phyloP scores from a whole-genome alignment of 2,888 invertebrate species.

The Stenotaenia linearis region DNA sequence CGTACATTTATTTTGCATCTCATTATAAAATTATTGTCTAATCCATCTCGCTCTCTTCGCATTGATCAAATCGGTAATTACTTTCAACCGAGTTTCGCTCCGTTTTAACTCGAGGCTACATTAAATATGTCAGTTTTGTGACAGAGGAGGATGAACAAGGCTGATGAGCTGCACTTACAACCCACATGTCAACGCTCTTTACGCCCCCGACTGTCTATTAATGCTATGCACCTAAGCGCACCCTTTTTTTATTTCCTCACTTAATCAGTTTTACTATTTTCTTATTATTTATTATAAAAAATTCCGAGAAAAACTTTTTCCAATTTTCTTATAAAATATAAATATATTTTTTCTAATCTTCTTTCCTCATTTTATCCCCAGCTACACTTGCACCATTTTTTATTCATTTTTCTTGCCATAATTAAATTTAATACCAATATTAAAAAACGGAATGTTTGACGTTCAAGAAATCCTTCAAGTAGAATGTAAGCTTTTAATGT shows the following conservation, averaged over 20 bases:
- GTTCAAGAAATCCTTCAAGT: background rate
- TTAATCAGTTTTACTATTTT: too few species aligned
- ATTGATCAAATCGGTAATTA: conserved; percentile 5
- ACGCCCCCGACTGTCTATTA: conserved; percentile 16
- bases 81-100: background rate
- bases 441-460: background rate
- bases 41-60: background rate
- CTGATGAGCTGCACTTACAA: conserved; percentile 14
- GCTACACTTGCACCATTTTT: background rate
- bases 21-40: background rate
- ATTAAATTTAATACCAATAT: background rate
- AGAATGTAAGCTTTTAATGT: background rate
- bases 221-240: background rate
- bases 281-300: too few species aligned
- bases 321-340: background rate
- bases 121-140: conserved; percentile 13
- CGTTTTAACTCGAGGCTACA: background rate
- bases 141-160: conserved; percentile 7
- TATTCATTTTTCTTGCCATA: background rate
- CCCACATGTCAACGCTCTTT: conserved; percentile 18
- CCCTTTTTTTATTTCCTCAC: background rate
- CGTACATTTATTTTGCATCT: background rate
- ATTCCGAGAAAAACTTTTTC: background rate
- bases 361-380: background rate
- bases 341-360: background rate